Percentiles rank a stretch among this genome's conserved stretches.
phyloP scores from a whole-genome alignment of 2,888 invertebrate genomes.

The Cotesia congregata region DNA sequence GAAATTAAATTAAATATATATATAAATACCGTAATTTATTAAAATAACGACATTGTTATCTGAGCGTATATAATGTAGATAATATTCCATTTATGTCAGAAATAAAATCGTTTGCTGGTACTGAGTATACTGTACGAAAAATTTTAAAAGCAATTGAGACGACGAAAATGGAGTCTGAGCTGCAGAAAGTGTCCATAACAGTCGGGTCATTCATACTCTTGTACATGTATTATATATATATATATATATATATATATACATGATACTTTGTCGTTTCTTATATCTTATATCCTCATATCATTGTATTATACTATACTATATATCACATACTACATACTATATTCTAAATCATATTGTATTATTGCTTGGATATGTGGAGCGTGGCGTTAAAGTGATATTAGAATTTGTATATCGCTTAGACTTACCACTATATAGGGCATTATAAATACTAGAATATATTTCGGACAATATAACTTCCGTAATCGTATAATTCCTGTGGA shows the following conservation, averaged over 20 bases:
- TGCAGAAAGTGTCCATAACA: constrained; percentile 31
- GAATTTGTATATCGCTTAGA: background rate
- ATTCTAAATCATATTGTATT: too few relatives aligned
- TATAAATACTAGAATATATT: constrained; percentile 44
- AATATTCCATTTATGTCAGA: background rate
- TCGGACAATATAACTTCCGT: constrained; percentile 44
- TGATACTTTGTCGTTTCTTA: background rate
- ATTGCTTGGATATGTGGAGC: background rate
- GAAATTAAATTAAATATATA: background rate
- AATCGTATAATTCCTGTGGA: constrained; percentile 45
- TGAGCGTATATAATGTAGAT: background rate
- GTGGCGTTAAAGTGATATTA: background rate
- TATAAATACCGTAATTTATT: background rate
- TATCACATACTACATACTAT: background rate
- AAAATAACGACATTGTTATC: background rate
- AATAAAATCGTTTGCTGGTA: constrained; percentile 20
- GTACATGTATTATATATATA: background rate
- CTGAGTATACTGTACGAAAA: background rate
- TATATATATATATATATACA: background rate
- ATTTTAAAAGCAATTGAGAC: constrained; percentile 9
- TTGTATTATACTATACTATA: constrained; percentile 5
- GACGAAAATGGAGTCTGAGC: background rate
- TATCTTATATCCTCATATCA: too few relatives aligned
- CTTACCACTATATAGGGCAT: background rate
- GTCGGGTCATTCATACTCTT: constrained; percentile 20